Percentiles rank a stretch among this genome's conserved stretches.
phyloP scores from a whole-genome alignment of 1,140 invertebrate genomes.

The Trichonephila clavipes region DNA sequence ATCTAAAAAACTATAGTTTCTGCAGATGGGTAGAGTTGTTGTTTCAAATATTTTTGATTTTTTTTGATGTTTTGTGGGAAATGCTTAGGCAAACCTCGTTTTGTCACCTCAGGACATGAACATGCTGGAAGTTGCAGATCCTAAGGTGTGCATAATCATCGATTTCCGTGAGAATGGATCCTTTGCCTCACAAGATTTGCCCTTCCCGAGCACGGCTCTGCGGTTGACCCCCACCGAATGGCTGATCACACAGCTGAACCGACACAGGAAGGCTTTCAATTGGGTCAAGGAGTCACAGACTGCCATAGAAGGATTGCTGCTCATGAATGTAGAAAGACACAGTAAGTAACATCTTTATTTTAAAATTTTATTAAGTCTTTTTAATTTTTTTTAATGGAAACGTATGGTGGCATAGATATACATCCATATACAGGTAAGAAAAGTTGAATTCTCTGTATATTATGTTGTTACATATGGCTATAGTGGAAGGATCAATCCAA shows the following conservation, averaged over 20 bases:
- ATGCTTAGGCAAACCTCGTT: background rate
- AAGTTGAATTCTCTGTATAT: too few relatives aligned
- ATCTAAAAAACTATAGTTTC: too few relatives aligned
- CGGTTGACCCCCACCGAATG: conserved; percentile 73
- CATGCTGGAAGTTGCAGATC: conserved; percentile 91
- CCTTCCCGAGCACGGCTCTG: conserved; percentile 76
- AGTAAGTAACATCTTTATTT: conserved; percentile 82
- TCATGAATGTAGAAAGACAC: conserved; percentile 93
- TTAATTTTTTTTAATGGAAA: too few relatives aligned
- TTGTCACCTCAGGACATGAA: conserved; percentile 82
- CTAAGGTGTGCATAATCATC: conserved; percentile 86
- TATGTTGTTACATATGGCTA: too few relatives aligned
- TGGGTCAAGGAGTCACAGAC: conserved; percentile 83
- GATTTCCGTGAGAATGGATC: conserved; percentile 66
- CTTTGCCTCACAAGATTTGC: conserved; percentile 73
- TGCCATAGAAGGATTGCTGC: conserved; percentile 89
- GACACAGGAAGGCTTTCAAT: conserved; percentile 73
- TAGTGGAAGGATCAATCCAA: too few relatives aligned
- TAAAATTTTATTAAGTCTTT: background rate
- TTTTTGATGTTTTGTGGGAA: background rate
- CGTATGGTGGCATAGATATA: too few relatives aligned
- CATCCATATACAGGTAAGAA: too few relatives aligned
- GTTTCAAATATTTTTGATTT: background rate
- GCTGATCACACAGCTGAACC: conserved; percentile 68
- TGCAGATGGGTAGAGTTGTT: too few relatives aligned